Conservation (phyloP, 2,888 invertebrate species). For the Lydus trimaculatus region DNA sequence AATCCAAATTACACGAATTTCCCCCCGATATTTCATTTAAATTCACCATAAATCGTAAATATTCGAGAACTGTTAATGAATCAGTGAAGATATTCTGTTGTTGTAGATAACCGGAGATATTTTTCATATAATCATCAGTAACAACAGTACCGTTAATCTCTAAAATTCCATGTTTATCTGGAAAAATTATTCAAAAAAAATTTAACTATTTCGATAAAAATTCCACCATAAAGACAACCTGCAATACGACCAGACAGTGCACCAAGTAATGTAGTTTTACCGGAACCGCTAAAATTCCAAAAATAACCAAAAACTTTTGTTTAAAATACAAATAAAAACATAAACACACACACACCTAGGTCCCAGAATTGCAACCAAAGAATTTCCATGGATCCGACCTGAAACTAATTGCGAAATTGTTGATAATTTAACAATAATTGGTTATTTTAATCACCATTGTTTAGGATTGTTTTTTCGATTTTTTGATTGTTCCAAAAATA, state of each 20-base stretch:
- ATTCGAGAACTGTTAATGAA: constrained; percentile 80
- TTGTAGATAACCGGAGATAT: constrained; percentile 84
- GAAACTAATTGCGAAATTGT: constrained; percentile 64
- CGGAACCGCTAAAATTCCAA: constrained; percentile 69
- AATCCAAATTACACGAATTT: too few species aligned
- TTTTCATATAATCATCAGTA: constrained; percentile 71
- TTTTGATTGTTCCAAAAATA: constrained; percentile 34
- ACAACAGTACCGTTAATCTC: constrained; percentile 63
- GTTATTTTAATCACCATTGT: constrained; percentile 36
- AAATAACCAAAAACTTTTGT: constrained; percentile 16
- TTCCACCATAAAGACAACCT: constrained; percentile 54
- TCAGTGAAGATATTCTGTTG: constrained; percentile 85
- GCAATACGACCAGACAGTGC: constrained; percentile 76
- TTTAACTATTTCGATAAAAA: not conserved
- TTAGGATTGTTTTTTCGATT: constrained; percentile 38
- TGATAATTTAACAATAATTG: not conserved
- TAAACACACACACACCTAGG: constrained; percentile 66
- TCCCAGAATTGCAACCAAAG: constrained; percentile 78
- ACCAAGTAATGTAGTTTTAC: constrained; percentile 78
- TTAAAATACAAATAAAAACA: constrained; percentile 8
- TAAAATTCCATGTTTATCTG: constrained; percentile 33
- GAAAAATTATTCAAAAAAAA: constrained; percentile 13
- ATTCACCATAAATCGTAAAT: constrained; percentile 85
- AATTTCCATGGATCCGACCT: constrained; percentile 73
- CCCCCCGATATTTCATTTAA: constrained; percentile 17